Base-by-base conservation (phyloP, 2,797 vertebrate genomes). In the Clamator glandarius region DNA sequence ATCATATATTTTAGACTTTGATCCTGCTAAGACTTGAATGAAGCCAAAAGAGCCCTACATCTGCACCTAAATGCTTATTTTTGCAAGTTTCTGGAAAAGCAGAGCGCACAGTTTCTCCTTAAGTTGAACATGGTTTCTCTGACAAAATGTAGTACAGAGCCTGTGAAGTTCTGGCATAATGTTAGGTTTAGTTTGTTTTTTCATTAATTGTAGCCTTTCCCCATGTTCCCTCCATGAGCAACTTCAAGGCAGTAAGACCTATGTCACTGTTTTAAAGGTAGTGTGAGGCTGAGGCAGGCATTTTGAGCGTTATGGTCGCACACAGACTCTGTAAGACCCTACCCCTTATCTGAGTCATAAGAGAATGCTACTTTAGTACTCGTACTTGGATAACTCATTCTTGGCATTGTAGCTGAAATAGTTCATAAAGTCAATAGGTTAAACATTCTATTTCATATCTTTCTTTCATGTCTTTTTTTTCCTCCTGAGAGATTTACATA, bases 371-470 rank as follows among this genome's bases (percentile, higher is more conserved):
- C 80, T 88, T 19, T 59, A 35, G 28, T 83, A 36, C 51, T 59
- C 48, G 72, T 82, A 55, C 23, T 92, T 67, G 20, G 63, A 2
- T 88, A 70, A 77, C 75, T 94, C 36, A 74, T 87, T 90, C 84
- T 79, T 93, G 62, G 70, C 41, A 46, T 94, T 96, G 89, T 86
- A 90, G 63, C 51, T 94, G 70, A 87, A 90, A 67, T 79, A 89
- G 83, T 86, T 96, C 77, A 69, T 76, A 21, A 46, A 86, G 59
- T 92, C 74, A 95, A 24, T 84, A 92, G 83, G 67, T 90, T 93
- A 88, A 86, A 50, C 23, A 9, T 69, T 87, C 64, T 75, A 19
- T 61, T 94, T 84, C 64, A 36, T 74, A 19, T 62, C n/a, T 33
- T 55, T 13, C n/a, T 6, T 21, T 52, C 15, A 54, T 94, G 81